Conservation (phyloP, 2,797 vertebrate genomes). For the Hydrophis major region DNA sequence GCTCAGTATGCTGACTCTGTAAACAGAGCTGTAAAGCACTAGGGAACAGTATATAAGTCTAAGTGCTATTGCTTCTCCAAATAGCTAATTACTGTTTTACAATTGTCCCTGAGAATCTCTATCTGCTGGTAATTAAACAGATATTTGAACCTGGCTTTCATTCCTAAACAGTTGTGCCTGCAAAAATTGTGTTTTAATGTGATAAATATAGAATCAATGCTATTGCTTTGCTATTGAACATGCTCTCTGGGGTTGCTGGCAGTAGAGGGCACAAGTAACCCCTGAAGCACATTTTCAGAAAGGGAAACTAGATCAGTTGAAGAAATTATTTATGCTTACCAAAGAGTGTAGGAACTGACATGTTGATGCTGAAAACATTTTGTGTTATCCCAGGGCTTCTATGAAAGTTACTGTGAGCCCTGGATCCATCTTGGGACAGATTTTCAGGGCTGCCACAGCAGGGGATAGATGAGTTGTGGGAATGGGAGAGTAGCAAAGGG, state of each 20-base stretch:
- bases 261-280: not conserved
- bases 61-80: not conserved
- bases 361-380: not conserved
- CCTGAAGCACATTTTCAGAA: not conserved
- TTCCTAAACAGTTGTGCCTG: not conserved
- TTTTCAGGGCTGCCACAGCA: too few relatives aligned
- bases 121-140: not conserved
- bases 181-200: not conserved
- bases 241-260: not conserved
- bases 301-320: not conserved
- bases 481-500: too few relatives aligned
- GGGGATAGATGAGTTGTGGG: too few relatives aligned
- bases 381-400: not conserved
- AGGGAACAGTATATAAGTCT: not conserved
- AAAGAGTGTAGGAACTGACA: not conserved
- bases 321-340: not conserved
- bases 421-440: too few relatives aligned
- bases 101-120: not conserved
- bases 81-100: not conserved
- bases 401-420: not conserved
- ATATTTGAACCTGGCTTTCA: not conserved
- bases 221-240: not conserved
- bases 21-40: not conserved
- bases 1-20: not conserved
- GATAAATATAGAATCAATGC: not conserved